A percentile compares a stretch with the other conserved stretches of the same genome.
Conservation (phyloP, 2,797 vertebrate genomes). For the Allobates femoralis region DNA sequence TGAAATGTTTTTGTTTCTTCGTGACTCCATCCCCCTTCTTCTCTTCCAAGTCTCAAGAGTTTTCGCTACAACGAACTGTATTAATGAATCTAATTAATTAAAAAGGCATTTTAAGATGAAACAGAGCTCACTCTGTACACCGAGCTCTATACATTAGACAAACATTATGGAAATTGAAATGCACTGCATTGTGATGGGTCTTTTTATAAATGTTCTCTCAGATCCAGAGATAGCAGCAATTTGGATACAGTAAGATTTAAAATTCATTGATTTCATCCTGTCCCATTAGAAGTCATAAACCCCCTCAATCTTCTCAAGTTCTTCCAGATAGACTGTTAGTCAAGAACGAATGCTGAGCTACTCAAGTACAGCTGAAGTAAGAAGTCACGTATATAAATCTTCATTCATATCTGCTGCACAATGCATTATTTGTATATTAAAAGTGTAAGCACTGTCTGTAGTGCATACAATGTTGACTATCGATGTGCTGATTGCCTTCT, state of each 20-base stretch:
- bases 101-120: constrained; percentile 79
- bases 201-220: constrained; percentile 75
- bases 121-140: constrained; percentile 71
- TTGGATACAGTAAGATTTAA: constrained; percentile 71
- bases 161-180: constrained; percentile 77
- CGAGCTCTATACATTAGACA: constrained; percentile 76
- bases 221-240: constrained; percentile 74
- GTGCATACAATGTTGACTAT: neutral
- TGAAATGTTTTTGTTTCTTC: constrained; percentile 74
- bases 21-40: constrained; percentile 58
- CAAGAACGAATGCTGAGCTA: neutral
- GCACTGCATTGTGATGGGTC: constrained; percentile 73
- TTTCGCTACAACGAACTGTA: constrained; percentile 75
- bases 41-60: constrained; percentile 72
- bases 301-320: constrained; percentile 67
- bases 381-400: constrained; percentile 16
- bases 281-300: constrained; percentile 73
- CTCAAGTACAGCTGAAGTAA: neutral
- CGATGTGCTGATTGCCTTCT: neutral
- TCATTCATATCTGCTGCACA: neutral
- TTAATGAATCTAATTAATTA: constrained; percentile 80
- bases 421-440: neutral
- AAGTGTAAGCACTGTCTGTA: neutral
- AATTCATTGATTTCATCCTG: constrained; percentile 71
- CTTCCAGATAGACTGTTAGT: constrained; percentile 40